Base-by-base conservation (phyloP, 2,888 invertebrate genomes). In the Nyleta sp. region DNA sequence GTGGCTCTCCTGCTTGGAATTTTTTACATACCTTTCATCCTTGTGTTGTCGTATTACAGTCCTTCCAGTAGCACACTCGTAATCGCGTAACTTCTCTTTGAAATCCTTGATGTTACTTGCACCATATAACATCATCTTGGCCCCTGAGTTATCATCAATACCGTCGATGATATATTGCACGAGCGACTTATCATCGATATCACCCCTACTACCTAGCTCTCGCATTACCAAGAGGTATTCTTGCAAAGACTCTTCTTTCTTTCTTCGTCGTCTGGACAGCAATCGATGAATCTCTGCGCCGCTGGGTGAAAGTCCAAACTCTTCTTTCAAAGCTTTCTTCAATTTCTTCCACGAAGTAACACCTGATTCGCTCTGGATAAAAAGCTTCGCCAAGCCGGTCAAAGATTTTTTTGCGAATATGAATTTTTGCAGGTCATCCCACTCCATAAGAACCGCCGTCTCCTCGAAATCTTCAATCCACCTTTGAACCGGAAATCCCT, bases 151-250 rank as follows among this genome's bases (percentile, higher is more conserved):
- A 10, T 53, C 53, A 3, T 53, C 35, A 10, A 72, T 48, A 2
- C 71, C 44, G n/a, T 60, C 71, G 10, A 67, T 80, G 3, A 81
- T 31, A 17, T 82, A 82, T 15, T 80, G 70, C 0, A 78, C 60
- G 1, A 78, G 6, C 0, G 73, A 72, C 0, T 67, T 22, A 0
- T 48, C 50, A 31, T 81, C 79, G 5, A 81, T 62, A 1, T 53
- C 38, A 7, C 59, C 52, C 31, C 59, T 28, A 11, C 46, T 55
- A 1, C 57, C 52, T 15, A 72, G 17, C 24, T 72, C 68, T 13
- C 55, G 48, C 80, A 81, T 78, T 0, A 48, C 44, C 13, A 74
- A 17, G 5, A 73, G 55, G 28, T 80, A 81, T 28, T 28, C 28
- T 10, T 22, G 75, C 0, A 72, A 3, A 2, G 46, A 42, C 7